These are phyloP conservation scores for Actinemys pallida DNA, from an alignment of 2,113 vertebrate species.

Conservation along the genomic window DNA sequence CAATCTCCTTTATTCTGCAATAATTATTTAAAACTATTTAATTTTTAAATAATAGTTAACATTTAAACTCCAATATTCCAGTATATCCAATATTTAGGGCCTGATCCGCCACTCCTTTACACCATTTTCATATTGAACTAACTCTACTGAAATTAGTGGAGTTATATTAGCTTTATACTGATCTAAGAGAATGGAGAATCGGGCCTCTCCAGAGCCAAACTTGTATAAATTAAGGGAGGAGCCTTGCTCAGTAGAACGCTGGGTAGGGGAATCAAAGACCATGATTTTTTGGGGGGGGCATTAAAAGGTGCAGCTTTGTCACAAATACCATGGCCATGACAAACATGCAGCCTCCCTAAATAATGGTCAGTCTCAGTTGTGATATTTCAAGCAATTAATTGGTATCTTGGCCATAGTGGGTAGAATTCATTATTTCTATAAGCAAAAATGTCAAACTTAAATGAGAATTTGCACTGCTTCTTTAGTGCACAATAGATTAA, in stretches of 20 bases:
- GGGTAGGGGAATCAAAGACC: neutral
- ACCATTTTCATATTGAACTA: neutral
- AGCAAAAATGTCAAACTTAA: neutral
- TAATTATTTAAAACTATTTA: neutral
- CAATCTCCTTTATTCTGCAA: neutral
- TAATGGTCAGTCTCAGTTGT: neutral
- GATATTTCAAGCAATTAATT: neutral
- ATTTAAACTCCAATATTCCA: neutral
- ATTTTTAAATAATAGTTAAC: neutral
- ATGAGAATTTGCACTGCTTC: neutral
- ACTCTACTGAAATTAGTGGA: neutral
- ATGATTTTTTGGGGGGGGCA: neutral
- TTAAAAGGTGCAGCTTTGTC: neutral
- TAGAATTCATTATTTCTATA: neutral
- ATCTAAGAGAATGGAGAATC: neutral
- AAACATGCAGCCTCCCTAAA: neutral
- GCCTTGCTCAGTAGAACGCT: neutral
- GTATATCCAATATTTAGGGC: neutral
- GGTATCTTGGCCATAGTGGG: neutral
- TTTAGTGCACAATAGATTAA: neutral
- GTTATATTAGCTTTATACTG: neutral
- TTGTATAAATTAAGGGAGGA: neutral
- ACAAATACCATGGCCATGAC: neutral
- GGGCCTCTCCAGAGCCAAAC: neutral
- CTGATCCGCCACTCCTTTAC: neutral